phyloP scores from a whole-genome alignment of 2,888 invertebrate species.

The Eremobia ochroleuca region DNA sequence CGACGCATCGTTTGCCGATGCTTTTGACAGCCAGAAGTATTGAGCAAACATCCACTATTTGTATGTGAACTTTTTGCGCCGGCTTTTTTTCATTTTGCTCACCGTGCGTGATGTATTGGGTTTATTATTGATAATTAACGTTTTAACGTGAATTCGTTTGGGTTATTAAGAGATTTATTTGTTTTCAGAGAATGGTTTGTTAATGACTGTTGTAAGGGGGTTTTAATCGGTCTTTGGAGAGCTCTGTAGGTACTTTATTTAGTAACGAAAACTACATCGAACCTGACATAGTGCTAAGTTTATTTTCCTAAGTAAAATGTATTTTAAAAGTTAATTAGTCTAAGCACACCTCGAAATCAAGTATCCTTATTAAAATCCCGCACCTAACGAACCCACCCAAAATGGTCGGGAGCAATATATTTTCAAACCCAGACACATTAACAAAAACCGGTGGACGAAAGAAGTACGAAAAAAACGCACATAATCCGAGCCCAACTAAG shows the following conservation, averaged over 20 bases:
- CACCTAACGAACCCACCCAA: slow-evolving; percentile 68
- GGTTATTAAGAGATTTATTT: slow-evolving; percentile 1
- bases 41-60: slow-evolving; percentile 83
- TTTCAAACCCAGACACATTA: slow-evolving; percentile 88
- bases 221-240: background rate
- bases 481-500: slow-evolving; percentile 87
- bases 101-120: slow-evolving; percentile 36
- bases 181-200: background rate
- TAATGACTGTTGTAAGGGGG: background rate
- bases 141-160: slow-evolving; percentile 7
- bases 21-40: slow-evolving; percentile 86
- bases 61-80: slow-evolving; percentile 70
- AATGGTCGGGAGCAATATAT: slow-evolving; percentile 87
- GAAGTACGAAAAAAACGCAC: slow-evolving; percentile 84
- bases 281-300: background rate
- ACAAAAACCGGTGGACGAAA: slow-evolving; percentile 86
- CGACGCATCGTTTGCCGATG: slow-evolving; percentile 82
- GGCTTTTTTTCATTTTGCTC: slow-evolving; percentile 57
- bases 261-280: background rate
- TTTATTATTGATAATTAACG: slow-evolving; percentile 47
- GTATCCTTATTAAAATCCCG: slow-evolving; percentile 36
- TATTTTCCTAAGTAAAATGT: background rate
- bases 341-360: slow-evolving; percentile 22
- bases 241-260: background rate
- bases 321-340: slow-evolving; percentile 18